Conservation (phyloP, 2,797 vertebrate genomes). For the Dipus sagitta region DNA sequence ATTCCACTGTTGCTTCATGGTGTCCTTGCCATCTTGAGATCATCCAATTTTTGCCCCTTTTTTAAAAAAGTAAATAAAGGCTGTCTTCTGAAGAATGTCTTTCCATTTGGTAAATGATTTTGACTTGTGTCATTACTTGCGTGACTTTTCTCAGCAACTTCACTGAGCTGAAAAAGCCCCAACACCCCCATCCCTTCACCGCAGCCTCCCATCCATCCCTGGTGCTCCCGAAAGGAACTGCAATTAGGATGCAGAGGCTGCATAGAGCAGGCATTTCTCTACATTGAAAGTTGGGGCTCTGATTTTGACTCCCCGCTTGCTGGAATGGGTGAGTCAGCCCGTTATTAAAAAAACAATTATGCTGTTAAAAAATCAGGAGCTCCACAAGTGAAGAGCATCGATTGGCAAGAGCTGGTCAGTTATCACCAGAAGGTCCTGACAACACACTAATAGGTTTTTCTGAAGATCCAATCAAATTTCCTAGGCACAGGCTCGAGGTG, state of each 20-base stretch:
- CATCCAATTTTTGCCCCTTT: slow-evolving; percentile 54
- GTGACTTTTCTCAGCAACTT: slow-evolving; percentile 74
- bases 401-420: slow-evolving; percentile 79
- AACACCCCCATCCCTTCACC: not conserved
- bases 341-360: slow-evolving; percentile 85
- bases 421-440: slow-evolving; percentile 86
- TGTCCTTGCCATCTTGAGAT: slow-evolving; percentile 55
- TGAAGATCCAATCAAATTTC: slow-evolving; percentile 86
- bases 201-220: not conserved
- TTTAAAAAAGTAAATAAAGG: slow-evolving; percentile 76
- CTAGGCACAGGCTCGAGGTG: slow-evolving; percentile 74
- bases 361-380: slow-evolving; percentile 79
- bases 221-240: slow-evolving; percentile 55
- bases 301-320: slow-evolving; percentile 68
- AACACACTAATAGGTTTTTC: slow-evolving; percentile 88
- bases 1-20: slow-evolving; percentile 73
- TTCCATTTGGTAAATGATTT: slow-evolving; percentile 76
- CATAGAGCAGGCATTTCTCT: not conserved
- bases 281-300: slow-evolving; percentile 69
- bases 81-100: slow-evolving; percentile 73
- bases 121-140: slow-evolving; percentile 72
- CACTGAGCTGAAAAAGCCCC: not conserved
- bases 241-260: slow-evolving; percentile 77
- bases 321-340: slow-evolving; percentile 72
- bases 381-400: slow-evolving; percentile 78